Conservation (phyloP, 2,797 vertebrate genomes). For the Gouania willdenowi region DNA sequence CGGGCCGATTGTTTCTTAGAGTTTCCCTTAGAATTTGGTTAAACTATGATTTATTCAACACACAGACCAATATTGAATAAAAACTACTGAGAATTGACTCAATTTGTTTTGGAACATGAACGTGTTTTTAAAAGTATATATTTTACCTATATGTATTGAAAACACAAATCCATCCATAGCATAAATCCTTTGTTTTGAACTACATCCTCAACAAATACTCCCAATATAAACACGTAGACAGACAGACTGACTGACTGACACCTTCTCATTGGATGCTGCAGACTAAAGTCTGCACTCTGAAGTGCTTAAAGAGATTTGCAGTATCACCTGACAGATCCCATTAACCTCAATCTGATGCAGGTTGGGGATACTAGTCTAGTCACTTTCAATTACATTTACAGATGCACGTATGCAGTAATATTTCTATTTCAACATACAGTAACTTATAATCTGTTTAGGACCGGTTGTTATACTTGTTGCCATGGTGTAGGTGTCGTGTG, state of each 20-base stretch:
- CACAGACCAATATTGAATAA: neutral
- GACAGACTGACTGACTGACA: neutral
- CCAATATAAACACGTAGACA: conserved; percentile 1
- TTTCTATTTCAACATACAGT: too few species aligned
- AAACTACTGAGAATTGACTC: too few species aligned
- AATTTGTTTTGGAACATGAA: too few species aligned
- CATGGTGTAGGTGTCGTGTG: too few species aligned
- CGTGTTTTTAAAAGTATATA: too few species aligned
- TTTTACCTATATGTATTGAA: too few species aligned
- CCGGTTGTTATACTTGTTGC: too few species aligned
- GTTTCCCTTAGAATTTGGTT: neutral
- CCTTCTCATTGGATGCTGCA: conserved; percentile 15
- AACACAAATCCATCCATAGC: too few species aligned
- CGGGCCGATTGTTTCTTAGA: conserved; percentile 3
- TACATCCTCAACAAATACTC: neutral
- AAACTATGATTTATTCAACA: neutral
- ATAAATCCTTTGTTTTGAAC: too few species aligned
- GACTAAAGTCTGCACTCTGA: conserved; percentile 44
- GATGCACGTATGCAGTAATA: neutral
- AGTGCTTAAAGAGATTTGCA: conserved; percentile 71
- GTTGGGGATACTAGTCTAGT: conserved; percentile 68
- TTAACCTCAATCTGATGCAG: conserved; percentile 76
- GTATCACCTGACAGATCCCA: conserved; percentile 70
- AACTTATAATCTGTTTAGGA: too few species aligned
- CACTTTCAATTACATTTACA: conserved; percentile 49